These are phyloP conservation scores for Pungitius pungitius DNA, from an alignment of 2,113 vertebrate species.

Conservation along the genomic window DNA sequence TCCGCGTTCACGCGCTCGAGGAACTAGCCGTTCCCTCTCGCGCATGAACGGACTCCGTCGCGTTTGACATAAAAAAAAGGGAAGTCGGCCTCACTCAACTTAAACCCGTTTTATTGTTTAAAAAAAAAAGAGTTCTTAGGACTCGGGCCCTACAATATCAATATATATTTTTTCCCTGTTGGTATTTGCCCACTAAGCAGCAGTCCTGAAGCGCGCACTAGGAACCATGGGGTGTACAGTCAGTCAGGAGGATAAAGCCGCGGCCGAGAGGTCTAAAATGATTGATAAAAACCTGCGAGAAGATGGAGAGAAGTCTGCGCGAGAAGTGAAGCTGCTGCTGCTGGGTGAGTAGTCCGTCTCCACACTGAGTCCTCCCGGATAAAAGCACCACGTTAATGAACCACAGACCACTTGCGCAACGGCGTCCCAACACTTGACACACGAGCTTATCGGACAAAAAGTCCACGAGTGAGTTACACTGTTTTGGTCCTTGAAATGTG, in stretches of 20 bases:
- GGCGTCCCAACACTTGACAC: neutral
- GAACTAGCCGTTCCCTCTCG: constrained; percentile 16
- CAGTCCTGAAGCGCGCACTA: constrained; percentile 84
- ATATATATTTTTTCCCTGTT: constrained; percentile 35
- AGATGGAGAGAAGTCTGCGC: constrained; percentile 93
- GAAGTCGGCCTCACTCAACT: constrained; percentile 65
- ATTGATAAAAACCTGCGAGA: constrained; percentile 94
- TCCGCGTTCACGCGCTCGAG: constrained; percentile 11
- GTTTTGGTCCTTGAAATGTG: neutral
- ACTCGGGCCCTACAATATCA: constrained; percentile 2
- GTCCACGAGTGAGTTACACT: neutral
- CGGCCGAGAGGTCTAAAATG: constrained; percentile 92
- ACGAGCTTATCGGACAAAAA: neutral
- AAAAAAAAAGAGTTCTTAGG: neutral
- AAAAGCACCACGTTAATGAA: constrained; percentile 10
- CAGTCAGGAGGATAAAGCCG: constrained; percentile 95
- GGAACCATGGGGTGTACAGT: constrained; percentile 94
- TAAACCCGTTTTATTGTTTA: constrained; percentile 20
- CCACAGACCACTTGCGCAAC: constrained; percentile 15
- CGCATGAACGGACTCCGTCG: constrained; percentile 50
- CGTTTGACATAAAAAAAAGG: constrained; percentile 57
- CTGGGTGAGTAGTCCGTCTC: constrained; percentile 83
- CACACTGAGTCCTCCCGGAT: neutral
- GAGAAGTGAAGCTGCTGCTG: constrained; percentile 94
- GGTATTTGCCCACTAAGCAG: constrained; percentile 63